Percentiles rank a stretch among this genome's conserved stretches.
Conservation (phyloP, 2,888 invertebrate genomes). For the Tinea trinotella region DNA sequence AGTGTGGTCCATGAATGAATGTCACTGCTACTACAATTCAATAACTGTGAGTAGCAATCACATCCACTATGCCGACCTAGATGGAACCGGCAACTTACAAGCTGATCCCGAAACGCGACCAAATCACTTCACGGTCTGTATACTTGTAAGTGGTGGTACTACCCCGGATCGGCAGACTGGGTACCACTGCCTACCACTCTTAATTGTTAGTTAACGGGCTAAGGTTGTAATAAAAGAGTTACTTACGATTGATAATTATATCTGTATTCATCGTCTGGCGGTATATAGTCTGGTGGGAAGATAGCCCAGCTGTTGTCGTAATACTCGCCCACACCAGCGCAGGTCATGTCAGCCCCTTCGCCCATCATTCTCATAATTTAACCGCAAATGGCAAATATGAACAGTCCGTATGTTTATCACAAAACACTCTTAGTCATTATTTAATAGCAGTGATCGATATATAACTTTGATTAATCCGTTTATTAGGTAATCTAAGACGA, state of each 20-base stretch:
- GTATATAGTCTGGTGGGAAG: conserved; percentile 79
- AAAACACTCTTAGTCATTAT: neutral
- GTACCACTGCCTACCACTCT: no score
- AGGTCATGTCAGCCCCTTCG: conserved; percentile 63
- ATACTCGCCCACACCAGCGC: conserved; percentile 71
- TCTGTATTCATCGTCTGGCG: conserved; percentile 77
- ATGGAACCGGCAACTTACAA: no score
- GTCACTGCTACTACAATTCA: no score
- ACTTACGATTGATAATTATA: conserved; percentile 74
- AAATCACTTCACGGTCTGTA: no score
- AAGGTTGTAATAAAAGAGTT: neutral
- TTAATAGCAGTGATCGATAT: neutral
- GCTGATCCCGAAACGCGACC: no score
- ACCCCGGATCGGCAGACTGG: no score
- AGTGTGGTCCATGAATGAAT: no score
- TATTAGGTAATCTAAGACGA: conserved; percentile 11
- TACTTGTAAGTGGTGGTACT: no score
- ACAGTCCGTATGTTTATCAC: neutral
- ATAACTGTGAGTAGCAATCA: no score
- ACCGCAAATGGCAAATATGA: neutral
- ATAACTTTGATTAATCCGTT: conserved; percentile 13
- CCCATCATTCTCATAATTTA: conserved; percentile 74
- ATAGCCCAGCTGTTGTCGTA: conserved; percentile 79
- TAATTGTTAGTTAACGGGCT: no score
- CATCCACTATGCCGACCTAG: no score